A percentile compares a stretch with the other conserved stretches of the same genome.
Conservation (phyloP, 2,888 invertebrate species). For the Blastobasis lacticolella region DNA sequence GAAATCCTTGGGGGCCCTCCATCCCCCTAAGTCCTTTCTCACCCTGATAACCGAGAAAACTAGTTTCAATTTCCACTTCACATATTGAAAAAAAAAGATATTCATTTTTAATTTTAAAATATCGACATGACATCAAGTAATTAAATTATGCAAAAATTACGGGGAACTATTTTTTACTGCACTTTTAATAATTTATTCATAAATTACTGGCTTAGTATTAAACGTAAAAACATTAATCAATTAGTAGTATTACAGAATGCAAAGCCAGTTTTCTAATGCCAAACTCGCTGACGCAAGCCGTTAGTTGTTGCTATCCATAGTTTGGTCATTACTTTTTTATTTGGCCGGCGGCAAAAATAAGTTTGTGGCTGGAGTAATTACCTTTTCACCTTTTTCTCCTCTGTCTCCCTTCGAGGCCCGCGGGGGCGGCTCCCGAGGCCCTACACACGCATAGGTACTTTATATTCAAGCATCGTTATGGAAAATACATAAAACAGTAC, state of each 20-base stretch:
- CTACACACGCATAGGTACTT: slow-evolving; percentile 31
- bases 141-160: too few relatives aligned
- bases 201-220: too few relatives aligned
- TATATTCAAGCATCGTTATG: slow-evolving; percentile 31
- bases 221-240: too few relatives aligned
- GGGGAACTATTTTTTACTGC: too few relatives aligned
- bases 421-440: slow-evolving; percentile 31
- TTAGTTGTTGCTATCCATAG: too few relatives aligned
- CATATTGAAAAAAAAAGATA: not conserved
- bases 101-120: not conserved
- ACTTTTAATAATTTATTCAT: too few relatives aligned
- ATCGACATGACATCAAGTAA: not conserved
- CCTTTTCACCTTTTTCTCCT: slow-evolving; percentile 58
- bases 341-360: too few relatives aligned
- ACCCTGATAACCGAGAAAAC: slow-evolving; percentile 38
- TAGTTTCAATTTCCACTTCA: too few relatives aligned
- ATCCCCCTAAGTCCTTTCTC: slow-evolving; percentile 80
- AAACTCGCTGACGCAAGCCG: too few relatives aligned
- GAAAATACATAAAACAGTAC: slow-evolving; percentile 31
- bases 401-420: slow-evolving; percentile 44
- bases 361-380: slow-evolving; percentile 29
- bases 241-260: too few relatives aligned
- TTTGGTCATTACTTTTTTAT: too few relatives aligned
- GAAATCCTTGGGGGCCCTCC: slow-evolving; percentile 78
- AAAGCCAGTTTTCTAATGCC: too few relatives aligned